phyloP scores from a whole-genome alignment of 2,113 vertebrate species.

The Hippocampus mohnikei region DNA sequence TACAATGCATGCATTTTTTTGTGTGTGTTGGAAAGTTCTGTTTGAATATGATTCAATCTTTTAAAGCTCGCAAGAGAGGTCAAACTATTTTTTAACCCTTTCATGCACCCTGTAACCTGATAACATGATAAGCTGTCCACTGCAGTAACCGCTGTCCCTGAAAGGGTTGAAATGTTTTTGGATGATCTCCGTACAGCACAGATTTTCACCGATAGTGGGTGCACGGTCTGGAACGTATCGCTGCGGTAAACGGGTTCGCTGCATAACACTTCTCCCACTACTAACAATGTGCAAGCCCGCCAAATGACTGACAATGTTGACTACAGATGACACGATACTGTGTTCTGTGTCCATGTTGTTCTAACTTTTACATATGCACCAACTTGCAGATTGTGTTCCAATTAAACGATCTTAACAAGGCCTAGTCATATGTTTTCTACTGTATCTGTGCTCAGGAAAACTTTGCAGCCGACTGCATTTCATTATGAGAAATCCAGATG shows the following conservation, averaged over 20 bases:
- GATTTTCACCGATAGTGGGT: neutral
- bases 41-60: no score
- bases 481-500: slow-evolving; percentile 70
- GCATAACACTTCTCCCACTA: no score
- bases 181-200: neutral
- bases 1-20: no score
- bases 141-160: no score
- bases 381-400: slow-evolving; percentile 9
- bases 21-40: no score
- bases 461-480: slow-evolving; percentile 57
- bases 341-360: neutral
- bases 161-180: neutral
- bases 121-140: no score
- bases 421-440: slow-evolving; percentile 29
- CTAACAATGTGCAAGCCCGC: neutral
- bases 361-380: neutral
- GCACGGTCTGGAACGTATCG: neutral
- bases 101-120: no score
- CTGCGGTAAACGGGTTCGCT: neutral
- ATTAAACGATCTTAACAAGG: slow-evolving; percentile 14
- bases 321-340: neutral
- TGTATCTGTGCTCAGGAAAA: slow-evolving; percentile 43
- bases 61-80: no score
- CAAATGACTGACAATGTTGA: neutral
- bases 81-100: no score